Evolutionary conservation across 2,113 vertebrate genomes (phyloP), one percentile per base, ranked within the genome.

Genomic region (Psettodes erumei): DNA sequence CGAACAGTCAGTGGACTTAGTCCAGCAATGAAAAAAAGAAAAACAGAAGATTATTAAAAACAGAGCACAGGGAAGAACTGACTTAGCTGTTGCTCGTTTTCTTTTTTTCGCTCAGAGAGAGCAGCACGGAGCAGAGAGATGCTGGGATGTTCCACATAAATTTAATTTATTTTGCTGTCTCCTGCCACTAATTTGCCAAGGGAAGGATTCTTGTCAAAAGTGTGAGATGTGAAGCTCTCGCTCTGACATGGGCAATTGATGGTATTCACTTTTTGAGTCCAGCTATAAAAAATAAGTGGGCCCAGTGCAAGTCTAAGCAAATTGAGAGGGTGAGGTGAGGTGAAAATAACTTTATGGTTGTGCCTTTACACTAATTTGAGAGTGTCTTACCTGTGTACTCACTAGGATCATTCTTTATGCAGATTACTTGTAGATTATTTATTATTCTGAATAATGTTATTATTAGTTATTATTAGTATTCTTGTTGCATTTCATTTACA

Each of bases 261-360:
- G 62, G 48, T 60, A 51, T 72, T 71, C 79, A 50, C 75, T 77
- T 79, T 76, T 77, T 48, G 47, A 85, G 74, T 77, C 66, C 47
- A 64, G 77, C 71, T 64, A 27, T 76, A 79, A 79, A n/a, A 91
- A 91, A 89, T 86, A 89, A 88, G 87, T 85, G 85, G 82, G 71
- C 69, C 86, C 79, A 76, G 40, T 74, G 77, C 73, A 87, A 87
- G 73, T 71, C 47, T 48, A 42, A 75, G 38, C 38, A 63, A 77
- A 75, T 32, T 71, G 50, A 59, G 15, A 51, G 30, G 30, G 48
- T 65, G 43, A 35, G 55, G 37, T 55, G 32, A 74, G 78, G 51
- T 64, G 32, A 68, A 85, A 67, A 72, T 30, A 60, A 71, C 40
- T 16, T 6, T 59, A 37, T 51, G 43, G 35, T 32, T 65, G 47